Conservation (phyloP, 2,797 vertebrate species). For the Anas capensis region DNA sequence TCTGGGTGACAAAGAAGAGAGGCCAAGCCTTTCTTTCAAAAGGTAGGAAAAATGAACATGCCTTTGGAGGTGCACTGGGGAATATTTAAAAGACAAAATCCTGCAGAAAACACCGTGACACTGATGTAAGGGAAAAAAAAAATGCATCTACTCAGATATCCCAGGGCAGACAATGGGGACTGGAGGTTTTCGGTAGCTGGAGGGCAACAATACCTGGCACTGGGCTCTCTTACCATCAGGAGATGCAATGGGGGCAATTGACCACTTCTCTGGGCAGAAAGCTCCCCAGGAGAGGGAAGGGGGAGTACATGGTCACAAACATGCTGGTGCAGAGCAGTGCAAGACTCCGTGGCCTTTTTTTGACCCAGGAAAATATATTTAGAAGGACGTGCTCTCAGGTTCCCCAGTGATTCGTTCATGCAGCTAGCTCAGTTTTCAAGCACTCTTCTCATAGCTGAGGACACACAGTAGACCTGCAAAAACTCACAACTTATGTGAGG, state of each 20-base stretch:
- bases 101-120: not conserved
- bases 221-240: not conserved
- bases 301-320: fast-evolving
- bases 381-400: not conserved
- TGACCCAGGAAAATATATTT: not conserved
- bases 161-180: not conserved
- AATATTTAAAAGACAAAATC: not conserved
- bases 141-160: not conserved
- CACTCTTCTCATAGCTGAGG: not conserved
- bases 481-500: not conserved
- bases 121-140: not conserved
- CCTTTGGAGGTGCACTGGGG: not conserved
- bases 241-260: not conserved
- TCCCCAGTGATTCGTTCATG: not conserved
- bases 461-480: not conserved
- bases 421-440: not conserved
- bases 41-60: not conserved
- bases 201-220: not conserved
- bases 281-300: not conserved
- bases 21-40: not conserved
- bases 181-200: not conserved
- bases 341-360: not conserved
- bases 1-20: not conserved
- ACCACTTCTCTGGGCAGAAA: not conserved
- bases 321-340: fast-evolving